phyloP scores from a whole-genome alignment of 2,113 vertebrate species.

The Epinephelus fuscoguttatus region DNA sequence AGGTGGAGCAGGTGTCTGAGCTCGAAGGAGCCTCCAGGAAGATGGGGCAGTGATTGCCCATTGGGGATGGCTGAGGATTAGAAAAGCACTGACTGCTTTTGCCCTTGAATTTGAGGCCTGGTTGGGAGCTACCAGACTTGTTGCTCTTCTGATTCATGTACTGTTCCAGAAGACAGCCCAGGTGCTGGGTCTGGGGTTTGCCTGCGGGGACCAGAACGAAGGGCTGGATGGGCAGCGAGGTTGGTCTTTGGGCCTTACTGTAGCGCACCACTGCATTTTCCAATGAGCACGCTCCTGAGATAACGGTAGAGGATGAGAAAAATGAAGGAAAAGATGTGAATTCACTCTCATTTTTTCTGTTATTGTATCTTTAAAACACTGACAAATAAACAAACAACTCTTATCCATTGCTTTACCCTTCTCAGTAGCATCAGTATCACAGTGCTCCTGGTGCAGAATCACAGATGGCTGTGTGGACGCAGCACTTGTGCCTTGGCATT shows the following conservation, averaged over 20 bases:
- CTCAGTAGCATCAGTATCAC: constrained; percentile 26
- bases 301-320: constrained; percentile 1
- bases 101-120: constrained; percentile 55
- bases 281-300: constrained; percentile 84
- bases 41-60: constrained; percentile 88
- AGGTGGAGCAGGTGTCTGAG: constrained; percentile 90
- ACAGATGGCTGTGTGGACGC: constrained; percentile 51
- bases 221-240: constrained; percentile 95
- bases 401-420: constrained; percentile 49
- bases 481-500: constrained; percentile 72
- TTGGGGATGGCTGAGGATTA: constrained; percentile 85
- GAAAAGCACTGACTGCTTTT: constrained; percentile 76
- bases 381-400: neutral
- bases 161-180: constrained; percentile 90
- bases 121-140: constrained; percentile 58
- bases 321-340: neutral
- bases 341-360: neutral
- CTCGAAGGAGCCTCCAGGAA: constrained; percentile 86
- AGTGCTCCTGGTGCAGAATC: constrained; percentile 33
- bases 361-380: neutral
- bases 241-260: constrained; percentile 95
- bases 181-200: constrained; percentile 83
- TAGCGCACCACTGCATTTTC: constrained; percentile 85
- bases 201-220: constrained; percentile 91
- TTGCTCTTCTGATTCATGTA: constrained; percentile 89